These are phyloP conservation scores for Agelastica alni DNA, from an alignment of 2,888 invertebrate genomes.

Conservation along the genomic window DNA sequence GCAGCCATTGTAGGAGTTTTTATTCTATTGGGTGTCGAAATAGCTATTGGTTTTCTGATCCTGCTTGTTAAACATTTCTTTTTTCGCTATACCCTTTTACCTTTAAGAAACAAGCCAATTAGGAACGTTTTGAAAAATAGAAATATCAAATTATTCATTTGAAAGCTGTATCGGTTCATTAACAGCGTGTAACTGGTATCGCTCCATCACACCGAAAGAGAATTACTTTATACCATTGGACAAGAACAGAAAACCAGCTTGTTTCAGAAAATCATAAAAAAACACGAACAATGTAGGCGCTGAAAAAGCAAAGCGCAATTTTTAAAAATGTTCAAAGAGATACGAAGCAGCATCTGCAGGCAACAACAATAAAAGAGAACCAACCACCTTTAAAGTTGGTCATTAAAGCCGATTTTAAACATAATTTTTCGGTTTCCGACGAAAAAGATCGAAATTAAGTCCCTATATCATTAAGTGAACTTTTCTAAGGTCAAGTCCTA, in stretches of 20 bases:
- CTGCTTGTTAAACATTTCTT: slow-evolving; percentile 85
- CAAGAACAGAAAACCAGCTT: too few relatives aligned
- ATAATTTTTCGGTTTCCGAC: slow-evolving; percentile 51
- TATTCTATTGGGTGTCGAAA: slow-evolving; percentile 78
- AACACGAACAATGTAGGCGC: slow-evolving; percentile 86
- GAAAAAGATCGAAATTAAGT: slow-evolving; percentile 53
- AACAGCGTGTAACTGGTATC: too few relatives aligned
- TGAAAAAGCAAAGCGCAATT: slow-evolving; percentile 91
- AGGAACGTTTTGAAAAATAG: slow-evolving; percentile 88
- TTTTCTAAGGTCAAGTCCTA: slow-evolving; percentile 54
- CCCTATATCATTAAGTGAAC: slow-evolving; percentile 56
- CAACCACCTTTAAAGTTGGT: slow-evolving; percentile 64
- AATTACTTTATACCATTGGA: too few relatives aligned
- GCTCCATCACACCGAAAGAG: too few relatives aligned
- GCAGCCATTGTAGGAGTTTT: slow-evolving; percentile 86
- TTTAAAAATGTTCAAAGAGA: slow-evolving; percentile 91
- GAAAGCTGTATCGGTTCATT: too few relatives aligned
- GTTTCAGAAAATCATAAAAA: slow-evolving; percentile 95
- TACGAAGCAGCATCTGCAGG: slow-evolving; percentile 63
- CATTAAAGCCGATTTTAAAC: slow-evolving; percentile 59
- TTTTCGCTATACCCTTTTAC: slow-evolving; percentile 86
- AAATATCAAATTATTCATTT: slow-evolving; percentile 94
- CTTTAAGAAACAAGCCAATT: slow-evolving; percentile 79
- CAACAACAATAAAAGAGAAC: slow-evolving; percentile 70
- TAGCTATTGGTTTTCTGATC: slow-evolving; percentile 78